Base-by-base conservation (phyloP, 2,888 invertebrate genomes). In the Oligia strigilis region DNA sequence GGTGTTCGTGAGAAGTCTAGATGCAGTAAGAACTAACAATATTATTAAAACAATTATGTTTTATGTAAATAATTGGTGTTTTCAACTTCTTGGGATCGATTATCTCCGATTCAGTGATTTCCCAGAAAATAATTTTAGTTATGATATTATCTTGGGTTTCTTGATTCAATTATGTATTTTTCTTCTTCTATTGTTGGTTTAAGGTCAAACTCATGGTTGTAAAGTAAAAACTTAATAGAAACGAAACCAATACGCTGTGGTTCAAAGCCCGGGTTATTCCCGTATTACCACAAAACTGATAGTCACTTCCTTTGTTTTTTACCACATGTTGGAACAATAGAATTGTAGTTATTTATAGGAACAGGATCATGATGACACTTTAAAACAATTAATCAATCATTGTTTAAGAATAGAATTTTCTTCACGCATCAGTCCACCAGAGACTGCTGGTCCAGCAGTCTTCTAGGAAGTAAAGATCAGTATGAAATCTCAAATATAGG, bases 271-370 rank as follows among this genome's bases (percentile, higher is more conserved):
- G 69, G 85, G 84, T 77, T 80, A 85, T 85, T 77, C 84, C 80
- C 40, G 52, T 40, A 0, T 58, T 43, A 80, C 76, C 81, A 67
- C 77, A 84, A 64, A 86, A 80, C 81, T 75, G 80, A 87, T 84
- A 73, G 75, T 73, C 66, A 80, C 60, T 84, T 85, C 85, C 87
- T 77, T 65, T 46, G 72, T 72, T 71, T 64, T 58, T 75, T 70
- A 49, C 36, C 46, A 74, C 17, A 36, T 29, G n/a, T 64, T 49
- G 17, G 13, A 72, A 85, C 73, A 74, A 78, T 69, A 66, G 2
- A 58, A 36, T 52, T 72, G 29, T 23, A 4, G 1, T 58, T 82
- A 76, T 85, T 80, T 76, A 75, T 84, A 74, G 64, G 78, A 60
- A 70, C 9, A 55, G 43, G 36, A 84, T 49, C 5, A 52, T 9